A percentile compares a stretch with the other conserved stretches of the same genome.
Evolutionary conservation across 2,113 vertebrate genomes (phyloP).

Genomic region (Hippopotamus amphibius): DNA sequence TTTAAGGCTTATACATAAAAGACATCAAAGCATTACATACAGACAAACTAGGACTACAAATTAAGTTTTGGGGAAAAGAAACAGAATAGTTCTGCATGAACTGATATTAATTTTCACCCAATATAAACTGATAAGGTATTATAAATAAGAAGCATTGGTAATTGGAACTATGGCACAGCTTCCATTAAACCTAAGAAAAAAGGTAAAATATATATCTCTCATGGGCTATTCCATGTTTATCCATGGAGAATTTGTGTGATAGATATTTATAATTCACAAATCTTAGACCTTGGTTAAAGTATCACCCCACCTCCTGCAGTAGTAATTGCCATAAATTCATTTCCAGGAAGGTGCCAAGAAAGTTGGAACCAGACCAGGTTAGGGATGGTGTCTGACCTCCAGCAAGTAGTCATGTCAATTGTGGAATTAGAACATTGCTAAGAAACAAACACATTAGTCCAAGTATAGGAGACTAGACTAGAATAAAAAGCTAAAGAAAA

Average conservation of each 20-base stretch:
- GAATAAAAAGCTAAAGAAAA: constrained; percentile 56
- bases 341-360: background rate
- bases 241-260: background rate
- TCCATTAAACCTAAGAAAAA: background rate
- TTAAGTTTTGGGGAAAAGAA: constrained; percentile 62
- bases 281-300: background rate
- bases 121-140: constrained; percentile 39
- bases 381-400: background rate
- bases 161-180: background rate
- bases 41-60: constrained; percentile 67
- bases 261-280: constrained; percentile 7
- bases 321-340: constrained; percentile 7
- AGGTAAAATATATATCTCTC: background rate
- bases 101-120: constrained; percentile 39
- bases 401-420: background rate
- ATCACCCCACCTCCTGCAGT: background rate
- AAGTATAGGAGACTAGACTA: background rate
- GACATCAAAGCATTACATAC: constrained; percentile 68
- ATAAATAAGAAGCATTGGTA: background rate
- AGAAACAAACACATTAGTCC: constrained; percentile 7
- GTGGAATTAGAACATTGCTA: background rate
- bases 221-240: background rate
- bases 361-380: background rate
- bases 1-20: constrained; percentile 74
- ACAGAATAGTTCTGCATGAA: constrained; percentile 50